Evolutionary conservation across 2,113 vertebrate species (phyloP).

Genomic region (Cisticola juncidis): DNA sequence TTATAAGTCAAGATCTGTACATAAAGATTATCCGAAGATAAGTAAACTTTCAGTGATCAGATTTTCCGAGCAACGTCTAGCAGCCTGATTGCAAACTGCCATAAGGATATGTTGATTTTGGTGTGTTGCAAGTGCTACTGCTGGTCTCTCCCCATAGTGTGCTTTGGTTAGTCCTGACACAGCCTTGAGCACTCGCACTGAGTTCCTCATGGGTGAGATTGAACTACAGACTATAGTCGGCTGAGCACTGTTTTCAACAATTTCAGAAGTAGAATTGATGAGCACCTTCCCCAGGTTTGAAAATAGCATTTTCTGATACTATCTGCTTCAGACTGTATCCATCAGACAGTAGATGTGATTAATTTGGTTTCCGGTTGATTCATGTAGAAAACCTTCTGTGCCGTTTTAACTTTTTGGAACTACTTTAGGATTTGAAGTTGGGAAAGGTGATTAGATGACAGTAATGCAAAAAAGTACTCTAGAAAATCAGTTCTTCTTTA

Average conservation of each 20-base stretch:
- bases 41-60: neutral
- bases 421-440: neutral
- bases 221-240: neutral
- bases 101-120: neutral
- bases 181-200: fast-evolving
- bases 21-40: neutral
- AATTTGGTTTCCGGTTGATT: neutral
- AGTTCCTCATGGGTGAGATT: neutral
- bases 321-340: neutral
- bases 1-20: neutral
- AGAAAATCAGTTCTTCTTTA: neutral
- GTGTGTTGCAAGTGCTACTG: neutral
- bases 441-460: neutral
- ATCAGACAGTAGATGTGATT: neutral
- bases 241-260: neutral
- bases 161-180: neutral
- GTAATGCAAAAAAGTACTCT: neutral
- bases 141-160: fast-evolving
- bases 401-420: neutral
- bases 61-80: neutral
- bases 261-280: neutral
- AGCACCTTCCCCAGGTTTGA: neutral
- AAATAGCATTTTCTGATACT: neutral
- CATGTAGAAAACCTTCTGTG: neutral
- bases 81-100: neutral